Evolutionary conservation across 1,140 invertebrate species (phyloP).

Genomic region (Branchinecta lynchi): DNA sequence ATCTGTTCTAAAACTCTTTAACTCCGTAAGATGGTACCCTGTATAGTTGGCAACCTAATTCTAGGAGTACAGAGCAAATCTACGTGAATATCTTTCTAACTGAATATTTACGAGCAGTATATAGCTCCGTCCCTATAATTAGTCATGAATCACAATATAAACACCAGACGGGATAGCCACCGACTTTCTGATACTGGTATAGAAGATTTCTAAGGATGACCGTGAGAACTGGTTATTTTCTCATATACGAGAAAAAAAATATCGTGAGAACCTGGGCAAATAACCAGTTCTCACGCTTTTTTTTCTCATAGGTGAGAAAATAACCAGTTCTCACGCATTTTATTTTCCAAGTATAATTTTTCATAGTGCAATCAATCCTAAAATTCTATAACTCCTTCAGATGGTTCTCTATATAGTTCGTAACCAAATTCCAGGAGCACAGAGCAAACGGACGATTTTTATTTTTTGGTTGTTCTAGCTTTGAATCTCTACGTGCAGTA

Average conservation of each 20-base stretch:
- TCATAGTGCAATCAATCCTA: not conserved
- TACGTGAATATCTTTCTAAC: too few relatives aligned
- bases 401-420: too few relatives aligned
- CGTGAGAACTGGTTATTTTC: not conserved
- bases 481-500: not conserved
- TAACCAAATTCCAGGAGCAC: too few relatives aligned
- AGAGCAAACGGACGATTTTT: not conserved
- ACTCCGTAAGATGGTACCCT: too few relatives aligned
- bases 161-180: not conserved
- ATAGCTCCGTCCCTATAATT: not conserved
- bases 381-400: too few relatives aligned
- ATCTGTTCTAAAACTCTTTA: not conserved
- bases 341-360: not conserved
- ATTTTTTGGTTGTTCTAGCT: slow-evolving; percentile 23
- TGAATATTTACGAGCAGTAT: not conserved
- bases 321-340: not conserved
- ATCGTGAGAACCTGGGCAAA: too few relatives aligned
- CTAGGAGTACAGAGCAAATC: too few relatives aligned
- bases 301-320: too few relatives aligned
- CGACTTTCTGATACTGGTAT: not conserved
- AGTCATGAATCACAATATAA: not conserved
- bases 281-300: not conserved
- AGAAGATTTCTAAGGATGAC: not conserved
- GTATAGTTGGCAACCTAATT: too few relatives aligned
- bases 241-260: not conserved